These are phyloP conservation scores for Aphelocoma californica DNA, from an alignment of 2,797 vertebrate genomes.

Conservation along the genomic window DNA sequence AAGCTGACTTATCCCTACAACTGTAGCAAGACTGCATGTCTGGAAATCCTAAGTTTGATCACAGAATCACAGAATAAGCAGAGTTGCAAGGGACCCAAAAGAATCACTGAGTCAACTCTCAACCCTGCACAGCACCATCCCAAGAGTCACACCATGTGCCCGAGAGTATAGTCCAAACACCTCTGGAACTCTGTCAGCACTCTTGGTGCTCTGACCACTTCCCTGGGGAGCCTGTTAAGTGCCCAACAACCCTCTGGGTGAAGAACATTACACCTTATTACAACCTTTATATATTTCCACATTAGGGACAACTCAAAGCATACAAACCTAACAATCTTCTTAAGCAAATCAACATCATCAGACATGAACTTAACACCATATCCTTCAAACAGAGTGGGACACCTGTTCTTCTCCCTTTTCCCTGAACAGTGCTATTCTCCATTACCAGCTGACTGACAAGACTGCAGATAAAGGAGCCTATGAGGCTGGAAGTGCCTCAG, in stretches of 20 bases:
- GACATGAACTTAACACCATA: background rate
- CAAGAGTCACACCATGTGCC: background rate
- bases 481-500: background rate
- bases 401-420: background rate
- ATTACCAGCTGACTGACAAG: background rate
- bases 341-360: background rate
- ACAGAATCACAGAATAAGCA: background rate
- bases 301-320: background rate
- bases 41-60: background rate
- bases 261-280: background rate
- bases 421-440: background rate
- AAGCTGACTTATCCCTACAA: background rate
- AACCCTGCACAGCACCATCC: background rate
- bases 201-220: background rate
- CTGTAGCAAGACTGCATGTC: background rate
- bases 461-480: background rate
- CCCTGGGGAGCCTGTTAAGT: background rate
- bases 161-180: accelerated
- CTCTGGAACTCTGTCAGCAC: background rate
- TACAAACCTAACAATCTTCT: background rate
- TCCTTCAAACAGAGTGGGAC: background rate
- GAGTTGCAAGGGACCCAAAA: background rate
- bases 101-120: background rate
- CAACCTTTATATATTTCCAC: background rate
- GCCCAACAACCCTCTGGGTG: background rate